Evolutionary conservation across 2,797 vertebrate genomes (phyloP).

Genomic region (Naso thynnoides): DNA sequence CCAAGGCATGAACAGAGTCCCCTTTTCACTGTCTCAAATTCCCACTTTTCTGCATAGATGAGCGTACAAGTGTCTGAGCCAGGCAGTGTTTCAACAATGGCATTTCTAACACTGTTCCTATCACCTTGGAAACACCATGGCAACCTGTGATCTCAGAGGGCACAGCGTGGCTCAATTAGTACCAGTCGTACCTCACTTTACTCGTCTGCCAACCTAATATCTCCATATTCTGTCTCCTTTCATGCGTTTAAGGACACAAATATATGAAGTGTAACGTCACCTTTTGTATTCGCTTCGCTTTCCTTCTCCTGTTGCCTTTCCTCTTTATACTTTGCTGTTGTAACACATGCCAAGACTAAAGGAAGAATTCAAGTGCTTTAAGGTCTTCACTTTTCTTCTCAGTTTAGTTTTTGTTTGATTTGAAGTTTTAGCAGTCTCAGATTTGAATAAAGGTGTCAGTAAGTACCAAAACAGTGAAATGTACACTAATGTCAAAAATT

Average conservation of each 20-base stretch:
- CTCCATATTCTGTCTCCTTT: conserved; percentile 69
- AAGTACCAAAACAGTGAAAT: not conserved
- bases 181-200: conserved; percentile 61
- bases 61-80: conserved; percentile 69
- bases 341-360: not conserved
- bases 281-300: conserved; percentile 56
- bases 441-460: no score
- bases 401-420: not conserved
- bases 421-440: no score
- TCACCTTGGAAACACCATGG: conserved; percentile 83
- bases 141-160: conserved; percentile 81
- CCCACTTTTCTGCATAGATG: conserved; percentile 70
- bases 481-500: conserved; percentile 9
- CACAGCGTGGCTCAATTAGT: conserved; percentile 83
- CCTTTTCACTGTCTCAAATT: conserved; percentile 56
- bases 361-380: not conserved
- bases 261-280: conserved; percentile 64
- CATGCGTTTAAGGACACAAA: conserved; percentile 74
- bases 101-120: conserved; percentile 79
- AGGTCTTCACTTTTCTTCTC: not conserved
- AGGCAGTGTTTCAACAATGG: conserved; percentile 75
- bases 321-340: not conserved
- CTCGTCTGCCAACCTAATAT: conserved; percentile 65
- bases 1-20: conserved; percentile 35
- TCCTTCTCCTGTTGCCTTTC: conserved; percentile 1